Evolutionary conservation across 2,113 vertebrate species (phyloP), one percentile per base, ranked within the genome.

Genomic region (Lasiurus borealis): DNA sequence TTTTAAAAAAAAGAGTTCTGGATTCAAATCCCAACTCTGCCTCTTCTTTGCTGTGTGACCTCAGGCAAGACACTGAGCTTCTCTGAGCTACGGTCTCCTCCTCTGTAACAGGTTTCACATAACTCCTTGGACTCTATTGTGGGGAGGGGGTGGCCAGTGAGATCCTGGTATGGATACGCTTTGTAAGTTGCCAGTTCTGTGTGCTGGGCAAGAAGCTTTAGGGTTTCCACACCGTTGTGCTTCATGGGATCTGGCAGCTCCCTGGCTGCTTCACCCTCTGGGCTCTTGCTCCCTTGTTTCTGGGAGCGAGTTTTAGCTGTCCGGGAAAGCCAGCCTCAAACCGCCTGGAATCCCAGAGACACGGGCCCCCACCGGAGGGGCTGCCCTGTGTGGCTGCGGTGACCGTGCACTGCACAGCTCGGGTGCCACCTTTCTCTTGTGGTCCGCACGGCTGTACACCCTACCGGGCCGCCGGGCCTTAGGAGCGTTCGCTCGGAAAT

Each of bases 1-100:
- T n/a, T n/a, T n/a, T 3, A 40, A 40, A 40, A 40, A 40, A 40
- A 40, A 40, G 46, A 29, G 10, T 64, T 86, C 59, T 54, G 10
- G 34, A 34, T 80, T 87, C 71, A 21, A 64, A 85, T 25, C 69
- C 19, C 73, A 82, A 18, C 36, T 73, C 68, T 84, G 64, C 13
- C 81, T 92, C 88, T 48, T 84, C 44, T 44, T 83, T 88, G 88
- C 54, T 85, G 72, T 19, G 48, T 54, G 80, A 52, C 31, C 85
- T 85, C 59, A 36, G 25, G 66, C 40, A 77, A 75, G 40, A 81
- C 11, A 3, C 34, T 29, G 29, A 2, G 7, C 6, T 68, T 82
- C 75, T 77, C 52, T 64, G 80, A 40, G 29, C 62, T 59, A 80
- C 52, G n/a, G 36, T 46, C 16, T 81, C 68, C 44, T 71, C n/a